Conservation (phyloP, 2,797 vertebrate species). For the Tachyglossus aculeatus region DNA sequence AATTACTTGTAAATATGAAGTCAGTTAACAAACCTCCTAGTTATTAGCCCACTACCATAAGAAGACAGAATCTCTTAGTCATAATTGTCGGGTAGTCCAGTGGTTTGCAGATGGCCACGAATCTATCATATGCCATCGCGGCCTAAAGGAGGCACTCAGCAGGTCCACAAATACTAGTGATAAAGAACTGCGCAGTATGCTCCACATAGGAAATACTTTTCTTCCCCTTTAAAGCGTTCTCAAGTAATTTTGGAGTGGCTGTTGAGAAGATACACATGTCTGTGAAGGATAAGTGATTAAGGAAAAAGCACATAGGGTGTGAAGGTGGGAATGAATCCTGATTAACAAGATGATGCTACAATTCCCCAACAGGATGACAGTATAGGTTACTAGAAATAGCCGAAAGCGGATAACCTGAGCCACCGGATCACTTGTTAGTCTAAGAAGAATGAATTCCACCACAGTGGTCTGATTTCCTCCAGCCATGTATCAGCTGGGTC, state of each 20-base stretch:
- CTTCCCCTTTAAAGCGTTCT: neutral
- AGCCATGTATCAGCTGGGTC: too few relatives aligned
- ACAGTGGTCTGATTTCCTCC: slow-evolving; percentile 7
- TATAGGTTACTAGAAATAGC: slow-evolving; percentile 38
- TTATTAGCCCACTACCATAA: slow-evolving; percentile 25
- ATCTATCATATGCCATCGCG: slow-evolving; percentile 39
- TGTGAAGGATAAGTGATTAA: slow-evolving; percentile 42
- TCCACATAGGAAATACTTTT: slow-evolving; percentile 6
- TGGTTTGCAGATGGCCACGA: slow-evolving; percentile 45
- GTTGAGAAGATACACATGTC: slow-evolving; percentile 31
- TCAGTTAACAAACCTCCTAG: slow-evolving; percentile 27
- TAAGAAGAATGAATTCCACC: slow-evolving; percentile 45
- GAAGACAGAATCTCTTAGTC: neutral
- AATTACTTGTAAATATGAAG: slow-evolving; percentile 23
- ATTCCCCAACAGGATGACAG: slow-evolving; percentile 34
- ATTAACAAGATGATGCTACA: slow-evolving; percentile 45
- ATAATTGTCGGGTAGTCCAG: slow-evolving; percentile 25
- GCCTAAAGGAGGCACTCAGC: slow-evolving; percentile 41
- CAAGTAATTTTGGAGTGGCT: slow-evolving; percentile 30
- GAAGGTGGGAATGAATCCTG: slow-evolving; percentile 30
- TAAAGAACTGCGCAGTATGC: slow-evolving; percentile 33
- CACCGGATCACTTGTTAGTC: slow-evolving; percentile 23
- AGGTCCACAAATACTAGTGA: slow-evolving; percentile 11
- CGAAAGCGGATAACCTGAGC: slow-evolving; percentile 32
- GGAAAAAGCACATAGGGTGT: slow-evolving; percentile 50